A percentile compares a stretch with the other conserved stretches of the same genome.
phyloP scores from a whole-genome alignment of 1,140 invertebrate species.

The Heterodera schachtii region DNA sequence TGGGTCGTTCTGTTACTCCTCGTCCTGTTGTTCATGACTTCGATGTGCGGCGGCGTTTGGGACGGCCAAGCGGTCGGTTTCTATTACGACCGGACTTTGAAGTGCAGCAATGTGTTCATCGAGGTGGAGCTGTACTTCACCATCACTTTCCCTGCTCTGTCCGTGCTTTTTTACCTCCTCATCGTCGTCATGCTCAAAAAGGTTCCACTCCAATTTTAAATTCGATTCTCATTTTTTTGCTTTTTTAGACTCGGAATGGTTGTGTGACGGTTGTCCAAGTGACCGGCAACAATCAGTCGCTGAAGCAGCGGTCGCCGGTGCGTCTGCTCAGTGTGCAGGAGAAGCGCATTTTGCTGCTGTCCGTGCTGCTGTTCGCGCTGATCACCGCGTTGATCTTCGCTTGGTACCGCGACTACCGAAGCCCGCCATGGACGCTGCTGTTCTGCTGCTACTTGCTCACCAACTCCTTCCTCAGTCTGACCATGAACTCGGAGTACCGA shows the following conservation, averaged over 20 bases:
- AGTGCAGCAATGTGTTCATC: neutral
- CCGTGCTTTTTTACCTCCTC: conserved; percentile 3
- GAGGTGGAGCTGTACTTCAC: conserved; percentile 26
- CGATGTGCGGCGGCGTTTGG: conserved; percentile 18
- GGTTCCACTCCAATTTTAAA: neutral
- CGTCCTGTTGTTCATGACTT: conserved; percentile 16
- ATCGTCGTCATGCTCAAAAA: conserved; percentile 22
- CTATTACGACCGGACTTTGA: conserved; percentile 1
- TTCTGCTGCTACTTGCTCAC: conserved; percentile 18
- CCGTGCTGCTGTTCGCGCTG: conserved; percentile 23
- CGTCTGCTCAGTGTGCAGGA: conserved; percentile 11
- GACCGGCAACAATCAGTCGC: no score
- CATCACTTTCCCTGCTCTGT: conserved; percentile 21
- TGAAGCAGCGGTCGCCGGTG: neutral
- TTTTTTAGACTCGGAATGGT: neutral
- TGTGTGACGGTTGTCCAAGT: neutral
- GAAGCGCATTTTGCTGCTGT: conserved; percentile 21
- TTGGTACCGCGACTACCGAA: conserved; percentile 21
- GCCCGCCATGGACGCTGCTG: conserved; percentile 25
- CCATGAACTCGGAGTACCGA: conserved; percentile 29
- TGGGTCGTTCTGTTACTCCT: conserved; percentile 12
- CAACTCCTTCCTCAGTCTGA: conserved; percentile 21
- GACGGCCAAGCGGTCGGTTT: conserved; percentile 17
- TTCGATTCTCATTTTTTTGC: neutral
- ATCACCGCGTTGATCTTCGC: conserved; percentile 31